A percentile compares a stretch with the other conserved stretches of the same genome.
These are phyloP conservation scores for Callipepla californica DNA, from an alignment of 2,113 vertebrate genomes.

Conservation along the genomic window DNA sequence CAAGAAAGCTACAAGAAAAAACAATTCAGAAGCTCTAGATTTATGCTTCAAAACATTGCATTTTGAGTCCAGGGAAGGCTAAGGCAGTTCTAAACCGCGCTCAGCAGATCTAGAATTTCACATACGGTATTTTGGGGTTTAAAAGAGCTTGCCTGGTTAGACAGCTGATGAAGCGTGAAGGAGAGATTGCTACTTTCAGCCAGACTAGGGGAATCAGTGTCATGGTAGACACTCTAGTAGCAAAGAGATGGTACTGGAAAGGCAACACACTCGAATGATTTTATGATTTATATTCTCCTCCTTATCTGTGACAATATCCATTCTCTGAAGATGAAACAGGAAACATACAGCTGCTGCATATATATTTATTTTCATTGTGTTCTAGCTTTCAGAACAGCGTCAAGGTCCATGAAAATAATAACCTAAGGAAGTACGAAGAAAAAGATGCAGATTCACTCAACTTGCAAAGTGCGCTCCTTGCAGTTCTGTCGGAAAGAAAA, in stretches of 20 bases:
- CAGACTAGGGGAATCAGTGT: conserved; percentile 50
- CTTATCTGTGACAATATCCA: conserved; percentile 64
- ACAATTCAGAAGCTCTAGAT: background rate
- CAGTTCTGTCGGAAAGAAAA: background rate
- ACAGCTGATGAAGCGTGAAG: conserved; percentile 56
- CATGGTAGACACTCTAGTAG: conserved; percentile 46
- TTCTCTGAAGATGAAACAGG: conserved; percentile 65
- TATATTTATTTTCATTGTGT: conserved; percentile 60
- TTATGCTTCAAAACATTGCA: background rate
- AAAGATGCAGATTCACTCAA: background rate
- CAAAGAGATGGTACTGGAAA: conserved; percentile 20
- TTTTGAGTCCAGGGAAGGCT: background rate
- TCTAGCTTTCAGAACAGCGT: conserved; percentile 49
- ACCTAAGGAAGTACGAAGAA: background rate
- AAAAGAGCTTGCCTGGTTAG: conserved; percentile 55
- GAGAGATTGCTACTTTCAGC: conserved; percentile 55
- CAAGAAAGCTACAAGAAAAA: background rate
- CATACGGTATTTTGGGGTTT: conserved; percentile 40
- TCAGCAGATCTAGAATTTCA: conserved; percentile 33
- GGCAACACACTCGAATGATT: conserved; percentile 43
- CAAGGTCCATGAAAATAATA: conserved; percentile 34
- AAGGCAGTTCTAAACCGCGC: background rate
- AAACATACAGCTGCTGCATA: conserved; percentile 18
- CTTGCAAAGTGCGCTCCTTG: background rate
- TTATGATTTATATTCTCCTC: conserved; percentile 66